phyloP scores from a whole-genome alignment of 2,888 invertebrate genomes.

The Prosopocoilus inquinatus region DNA sequence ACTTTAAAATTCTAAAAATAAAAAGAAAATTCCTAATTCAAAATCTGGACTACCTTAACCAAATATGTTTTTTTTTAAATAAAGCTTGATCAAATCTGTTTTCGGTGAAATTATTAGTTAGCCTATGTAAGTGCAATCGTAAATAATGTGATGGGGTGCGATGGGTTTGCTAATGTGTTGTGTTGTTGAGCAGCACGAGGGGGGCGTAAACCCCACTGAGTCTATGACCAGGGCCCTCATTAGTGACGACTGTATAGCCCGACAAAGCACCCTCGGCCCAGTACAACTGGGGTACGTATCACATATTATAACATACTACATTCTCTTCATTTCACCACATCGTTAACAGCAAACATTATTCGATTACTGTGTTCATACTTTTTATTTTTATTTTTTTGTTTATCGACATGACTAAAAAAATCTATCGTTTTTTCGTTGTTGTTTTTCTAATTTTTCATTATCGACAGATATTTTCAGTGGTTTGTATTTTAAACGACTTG shows the following conservation, averaged over 20 bases:
- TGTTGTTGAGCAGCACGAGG: conserved; percentile 80
- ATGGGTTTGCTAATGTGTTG: conserved; percentile 49
- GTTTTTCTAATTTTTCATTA: too few relatives aligned
- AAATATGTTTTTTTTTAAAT: too few relatives aligned
- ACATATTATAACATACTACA: conserved; percentile 24
- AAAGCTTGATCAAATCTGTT: too few relatives aligned
- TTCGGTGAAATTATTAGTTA: not conserved
- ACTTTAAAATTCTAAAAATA: too few relatives aligned
- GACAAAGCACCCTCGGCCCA: conserved; percentile 83
- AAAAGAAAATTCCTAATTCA: too few relatives aligned
- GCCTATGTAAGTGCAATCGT: conserved; percentile 11
- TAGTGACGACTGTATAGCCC: conserved; percentile 83
- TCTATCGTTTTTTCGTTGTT: too few relatives aligned
- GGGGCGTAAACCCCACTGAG: conserved; percentile 89
- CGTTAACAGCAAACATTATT: conserved; percentile 8
- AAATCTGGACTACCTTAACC: too few relatives aligned
- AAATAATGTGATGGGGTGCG: conserved; percentile 13
- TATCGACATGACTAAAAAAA: too few relatives aligned
- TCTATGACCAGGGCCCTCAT: conserved; percentile 95
- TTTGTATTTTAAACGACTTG: conserved; percentile 17
- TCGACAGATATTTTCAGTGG: conserved; percentile 10
- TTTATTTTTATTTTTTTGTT: too few relatives aligned
- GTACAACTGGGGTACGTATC: conserved; percentile 94
- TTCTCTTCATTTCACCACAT: conserved; percentile 27
- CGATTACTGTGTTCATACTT: too few relatives aligned